These are phyloP conservation scores for Megastigmus dorsalis DNA, from an alignment of 2,888 invertebrate species.

Conservation along the genomic window DNA sequence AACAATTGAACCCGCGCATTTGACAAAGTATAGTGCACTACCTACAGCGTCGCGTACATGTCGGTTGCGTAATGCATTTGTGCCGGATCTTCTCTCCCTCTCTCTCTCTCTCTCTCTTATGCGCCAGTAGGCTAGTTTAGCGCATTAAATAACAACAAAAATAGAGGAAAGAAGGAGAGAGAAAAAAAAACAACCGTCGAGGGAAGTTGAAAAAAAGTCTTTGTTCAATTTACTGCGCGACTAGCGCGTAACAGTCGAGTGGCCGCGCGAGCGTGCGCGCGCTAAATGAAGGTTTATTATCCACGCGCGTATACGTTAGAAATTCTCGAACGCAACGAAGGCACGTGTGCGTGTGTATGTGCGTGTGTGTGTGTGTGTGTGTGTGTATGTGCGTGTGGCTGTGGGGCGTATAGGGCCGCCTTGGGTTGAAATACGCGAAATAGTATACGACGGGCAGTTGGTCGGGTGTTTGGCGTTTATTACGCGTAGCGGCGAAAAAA, in stretches of 20 bases:
- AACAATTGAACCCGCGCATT: no score
- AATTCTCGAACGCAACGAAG: no score
- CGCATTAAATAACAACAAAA: not conserved
- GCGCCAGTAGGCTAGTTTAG: not conserved
- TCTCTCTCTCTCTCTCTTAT: not conserved
- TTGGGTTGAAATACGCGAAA: not conserved
- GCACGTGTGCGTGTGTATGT: no score
- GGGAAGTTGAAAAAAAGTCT: not conserved
- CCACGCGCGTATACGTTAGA: not conserved
- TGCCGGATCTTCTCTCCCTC: not conserved
- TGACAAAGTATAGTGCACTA: no score
- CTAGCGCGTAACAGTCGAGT: not conserved
- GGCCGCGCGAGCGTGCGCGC: not conserved
- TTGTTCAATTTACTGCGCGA: not conserved
- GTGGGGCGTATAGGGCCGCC: no score
- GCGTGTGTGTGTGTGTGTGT: no score
- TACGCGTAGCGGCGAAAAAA: no score
- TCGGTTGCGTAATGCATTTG: slow-evolving; percentile 4
- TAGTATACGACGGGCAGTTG: no score
- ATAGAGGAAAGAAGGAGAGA: not conserved
- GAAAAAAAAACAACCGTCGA: not conserved
- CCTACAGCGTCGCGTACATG: not conserved
- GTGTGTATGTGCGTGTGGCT: not conserved
- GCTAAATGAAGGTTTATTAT: not conserved
- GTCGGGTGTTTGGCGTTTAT: not conserved